Percentiles rank a stretch among this genome's conserved stretches.
phyloP scores from a whole-genome alignment of 2,888 invertebrate genomes.

The Quadroppia sp. region DNA sequence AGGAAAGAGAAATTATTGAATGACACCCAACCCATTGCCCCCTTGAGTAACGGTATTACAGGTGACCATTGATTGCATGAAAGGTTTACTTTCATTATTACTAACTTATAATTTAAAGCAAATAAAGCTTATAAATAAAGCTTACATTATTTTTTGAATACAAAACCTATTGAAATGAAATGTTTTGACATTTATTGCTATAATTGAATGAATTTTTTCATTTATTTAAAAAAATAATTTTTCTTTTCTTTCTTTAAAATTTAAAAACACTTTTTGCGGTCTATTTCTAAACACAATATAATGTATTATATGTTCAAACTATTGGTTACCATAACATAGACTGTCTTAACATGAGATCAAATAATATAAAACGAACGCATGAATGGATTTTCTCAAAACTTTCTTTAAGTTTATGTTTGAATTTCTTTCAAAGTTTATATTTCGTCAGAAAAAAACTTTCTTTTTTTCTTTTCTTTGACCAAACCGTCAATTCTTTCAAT shows the following conservation, averaged over 20 bases:
- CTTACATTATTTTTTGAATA: too few species aligned
- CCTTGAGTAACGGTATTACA: conserved; percentile 31
- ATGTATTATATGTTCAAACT: not conserved
- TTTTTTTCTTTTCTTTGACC: not conserved
- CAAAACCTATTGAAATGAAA: not conserved
- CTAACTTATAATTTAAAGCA: not conserved
- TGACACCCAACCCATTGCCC: conserved; percentile 10
- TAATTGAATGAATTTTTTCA: not conserved
- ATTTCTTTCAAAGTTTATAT: not conserved
- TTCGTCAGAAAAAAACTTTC: not conserved
- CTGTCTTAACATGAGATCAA: not conserved
- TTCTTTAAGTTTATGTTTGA: not conserved
- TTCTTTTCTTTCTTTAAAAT: not conserved
- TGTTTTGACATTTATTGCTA: too few species aligned
- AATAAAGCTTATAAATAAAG: too few species aligned
- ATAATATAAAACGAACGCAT: not conserved
- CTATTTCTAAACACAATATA: not conserved
- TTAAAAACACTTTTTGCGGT: not conserved
- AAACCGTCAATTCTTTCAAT: not conserved
- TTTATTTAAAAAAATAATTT: not conserved
- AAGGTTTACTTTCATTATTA: too few species aligned
- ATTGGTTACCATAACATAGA: not conserved
- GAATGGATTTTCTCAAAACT: not conserved
- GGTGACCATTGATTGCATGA: conserved; percentile 26
- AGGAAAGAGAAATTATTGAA: conserved; percentile 13